Percentiles rank a stretch among this genome's conserved stretches.
Evolutionary conservation across 1,140 invertebrate genomes (phyloP).

Genomic region (Leptoteleia sp.): DNA sequence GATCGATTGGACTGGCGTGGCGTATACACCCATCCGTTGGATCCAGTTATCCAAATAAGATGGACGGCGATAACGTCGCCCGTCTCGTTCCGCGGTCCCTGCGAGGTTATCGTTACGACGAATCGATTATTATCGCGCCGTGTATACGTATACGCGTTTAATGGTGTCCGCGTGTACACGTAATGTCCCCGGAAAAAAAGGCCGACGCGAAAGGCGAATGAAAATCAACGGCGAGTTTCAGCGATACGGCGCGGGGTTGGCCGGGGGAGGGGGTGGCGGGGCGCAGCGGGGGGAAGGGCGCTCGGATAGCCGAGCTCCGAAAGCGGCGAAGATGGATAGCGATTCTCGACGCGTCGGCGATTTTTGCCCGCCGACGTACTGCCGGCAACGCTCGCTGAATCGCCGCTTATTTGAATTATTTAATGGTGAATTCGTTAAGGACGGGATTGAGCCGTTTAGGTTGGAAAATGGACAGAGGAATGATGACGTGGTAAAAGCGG

Average conservation of each 20-base stretch:
- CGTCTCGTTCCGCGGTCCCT: slow-evolving; percentile 47
- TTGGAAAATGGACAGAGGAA: slow-evolving; percentile 43
- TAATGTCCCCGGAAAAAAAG: slow-evolving; percentile 39
- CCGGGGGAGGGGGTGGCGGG: slow-evolving; percentile 36
- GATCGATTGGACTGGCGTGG: slow-evolving; percentile 59
- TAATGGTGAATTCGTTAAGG: slow-evolving; percentile 59
- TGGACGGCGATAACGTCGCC: slow-evolving; percentile 57
- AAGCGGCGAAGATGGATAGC: slow-evolving; percentile 44
- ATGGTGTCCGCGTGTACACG: slow-evolving; percentile 38
- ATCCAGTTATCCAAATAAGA: slow-evolving; percentile 68
- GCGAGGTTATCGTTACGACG: slow-evolving; percentile 54
- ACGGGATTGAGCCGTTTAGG: slow-evolving; percentile 52
- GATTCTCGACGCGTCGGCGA: slow-evolving; percentile 48
- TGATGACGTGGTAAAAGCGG: slow-evolving; percentile 51
- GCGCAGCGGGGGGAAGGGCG: slow-evolving; percentile 22
- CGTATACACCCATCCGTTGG: slow-evolving; percentile 53
- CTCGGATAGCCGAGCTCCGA: slow-evolving; percentile 27
- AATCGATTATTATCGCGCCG: slow-evolving; percentile 57
- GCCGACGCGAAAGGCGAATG: slow-evolving; percentile 16
- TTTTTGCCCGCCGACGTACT: slow-evolving; percentile 26
- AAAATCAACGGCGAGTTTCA: slow-evolving; percentile 33
- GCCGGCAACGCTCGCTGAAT: slow-evolving; percentile 25
- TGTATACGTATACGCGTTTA: slow-evolving; percentile 32
- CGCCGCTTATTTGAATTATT: slow-evolving; percentile 51
- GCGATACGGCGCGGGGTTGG: not conserved